phyloP scores from a whole-genome alignment of 1,140 invertebrate species.

The Ctenoplectra terminalis region DNA sequence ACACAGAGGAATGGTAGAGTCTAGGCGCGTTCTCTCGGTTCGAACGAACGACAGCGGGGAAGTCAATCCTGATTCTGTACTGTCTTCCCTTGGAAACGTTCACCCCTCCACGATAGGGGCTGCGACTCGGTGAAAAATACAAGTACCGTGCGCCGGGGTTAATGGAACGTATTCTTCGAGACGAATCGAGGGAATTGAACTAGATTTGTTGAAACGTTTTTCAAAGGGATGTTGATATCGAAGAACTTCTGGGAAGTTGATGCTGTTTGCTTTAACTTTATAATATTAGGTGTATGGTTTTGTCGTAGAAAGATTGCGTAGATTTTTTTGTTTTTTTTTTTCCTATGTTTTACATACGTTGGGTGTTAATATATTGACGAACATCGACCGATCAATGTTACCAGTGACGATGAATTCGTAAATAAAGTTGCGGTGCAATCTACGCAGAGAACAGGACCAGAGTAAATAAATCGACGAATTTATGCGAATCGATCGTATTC shows the following conservation, averaged over 20 bases:
- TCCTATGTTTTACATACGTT: not conserved
- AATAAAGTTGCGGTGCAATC: conserved; percentile 20
- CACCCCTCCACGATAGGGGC: not conserved
- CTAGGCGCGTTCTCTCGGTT: not conserved
- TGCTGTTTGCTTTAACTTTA: no score
- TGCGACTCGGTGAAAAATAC: conserved; percentile 10
- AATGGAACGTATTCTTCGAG: not conserved
- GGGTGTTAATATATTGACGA: not conserved
- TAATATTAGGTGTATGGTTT: not conserved
- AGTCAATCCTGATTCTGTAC: conserved; percentile 22
- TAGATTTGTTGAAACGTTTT: not conserved
- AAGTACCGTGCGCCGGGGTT: not conserved
- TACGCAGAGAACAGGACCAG: no score
- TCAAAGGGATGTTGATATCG: not conserved
- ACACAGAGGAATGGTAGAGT: not conserved
- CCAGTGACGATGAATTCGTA: not conserved
- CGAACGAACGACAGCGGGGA: conserved; percentile 4
- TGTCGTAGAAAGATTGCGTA: no score
- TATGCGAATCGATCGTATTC: conserved; percentile 7
- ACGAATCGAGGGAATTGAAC: not conserved
- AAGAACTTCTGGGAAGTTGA: not conserved
- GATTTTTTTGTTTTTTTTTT: not conserved
- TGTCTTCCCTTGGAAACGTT: not conserved
- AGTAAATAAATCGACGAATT: no score
- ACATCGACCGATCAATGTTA: not conserved